Conservation (phyloP, 1,140 invertebrate genomes). For the Drosophila kanapiae region DNA sequence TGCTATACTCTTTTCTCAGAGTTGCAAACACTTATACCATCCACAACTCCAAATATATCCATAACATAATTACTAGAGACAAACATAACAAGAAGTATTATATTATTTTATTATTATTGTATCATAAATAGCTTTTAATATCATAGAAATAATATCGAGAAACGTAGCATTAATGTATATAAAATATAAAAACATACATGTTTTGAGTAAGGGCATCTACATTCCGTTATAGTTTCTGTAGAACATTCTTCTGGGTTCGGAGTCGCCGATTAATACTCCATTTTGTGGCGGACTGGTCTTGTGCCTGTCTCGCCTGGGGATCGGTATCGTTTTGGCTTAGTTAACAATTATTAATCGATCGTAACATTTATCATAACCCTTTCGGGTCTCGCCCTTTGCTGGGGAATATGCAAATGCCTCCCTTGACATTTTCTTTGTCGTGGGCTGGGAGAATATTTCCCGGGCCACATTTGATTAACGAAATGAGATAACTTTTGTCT, state of each 20-base stretch:
- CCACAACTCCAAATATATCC: too few species aligned
- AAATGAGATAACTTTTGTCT: conserved; percentile 63
- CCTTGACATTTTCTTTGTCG: conserved; percentile 53
- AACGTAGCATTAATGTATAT: neutral
- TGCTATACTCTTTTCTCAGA: neutral
- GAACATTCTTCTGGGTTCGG: neutral
- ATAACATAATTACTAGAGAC: too few species aligned
- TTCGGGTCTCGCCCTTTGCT: conserved; percentile 33
- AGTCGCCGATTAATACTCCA: conserved; percentile 30
- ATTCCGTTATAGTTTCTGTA: neutral
- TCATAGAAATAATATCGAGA: neutral
- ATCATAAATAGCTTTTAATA: too few species aligned
- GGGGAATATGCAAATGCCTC: conserved; percentile 66
- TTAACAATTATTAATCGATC: conserved; percentile 85
- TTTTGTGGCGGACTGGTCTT: conserved; percentile 34
- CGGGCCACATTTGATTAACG: conserved; percentile 36
- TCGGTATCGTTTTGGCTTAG: conserved; percentile 67
- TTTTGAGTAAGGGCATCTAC: conserved; percentile 1
- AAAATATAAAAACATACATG: neutral
- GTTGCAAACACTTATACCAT: too few species aligned
- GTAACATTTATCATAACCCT: conserved; percentile 80
- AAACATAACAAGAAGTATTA: too few species aligned
- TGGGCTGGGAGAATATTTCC: conserved; percentile 47
- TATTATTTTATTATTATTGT: too few species aligned
- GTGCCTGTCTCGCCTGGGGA: conserved; percentile 36